phyloP scores from a whole-genome alignment of 2,113 vertebrate genomes.

The Paraplagusia blochii region DNA sequence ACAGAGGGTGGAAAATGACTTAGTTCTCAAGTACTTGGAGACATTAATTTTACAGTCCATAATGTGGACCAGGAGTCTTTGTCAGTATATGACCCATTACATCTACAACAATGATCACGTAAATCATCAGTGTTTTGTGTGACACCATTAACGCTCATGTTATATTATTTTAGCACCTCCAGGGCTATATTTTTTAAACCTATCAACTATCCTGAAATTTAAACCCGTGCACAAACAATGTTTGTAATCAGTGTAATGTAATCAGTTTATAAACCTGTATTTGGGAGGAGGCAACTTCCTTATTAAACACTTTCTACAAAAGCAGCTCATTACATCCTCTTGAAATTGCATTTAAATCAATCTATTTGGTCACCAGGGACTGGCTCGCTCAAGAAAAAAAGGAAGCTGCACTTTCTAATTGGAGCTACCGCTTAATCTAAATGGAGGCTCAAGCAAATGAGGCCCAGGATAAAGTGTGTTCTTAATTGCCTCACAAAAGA shows the following conservation, averaged over 20 bases:
- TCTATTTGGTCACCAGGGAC: constrained; percentile 75
- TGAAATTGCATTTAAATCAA: constrained; percentile 82
- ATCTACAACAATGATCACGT: not conserved
- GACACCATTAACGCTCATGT: not conserved
- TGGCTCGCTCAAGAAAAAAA: constrained; percentile 52
- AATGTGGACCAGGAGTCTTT: not conserved
- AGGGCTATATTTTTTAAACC: constrained; percentile 7
- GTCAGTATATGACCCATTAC: not conserved
- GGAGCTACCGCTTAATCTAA: constrained; percentile 71
- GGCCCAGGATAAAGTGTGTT: constrained; percentile 68
- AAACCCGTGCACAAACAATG: not conserved
- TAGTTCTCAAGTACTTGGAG: not conserved
- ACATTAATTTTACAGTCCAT: not conserved
- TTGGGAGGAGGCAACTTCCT: constrained; percentile 62
- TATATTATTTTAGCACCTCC: not conserved
- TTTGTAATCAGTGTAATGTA: constrained; percentile 46
- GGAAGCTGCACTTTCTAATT: constrained; percentile 69
- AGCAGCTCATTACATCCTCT: constrained; percentile 79
- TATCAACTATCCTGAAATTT: constrained; percentile 14
- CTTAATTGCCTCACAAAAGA: constrained; percentile 69
- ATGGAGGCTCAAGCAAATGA: constrained; percentile 71
- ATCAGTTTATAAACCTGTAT: constrained; percentile 70
- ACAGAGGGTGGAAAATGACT: not conserved
- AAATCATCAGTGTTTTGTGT: not conserved
- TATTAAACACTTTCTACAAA: constrained; percentile 73